Base-by-base conservation (phyloP, 2,888 invertebrate species). In the Muschampia staudingeri region DNA sequence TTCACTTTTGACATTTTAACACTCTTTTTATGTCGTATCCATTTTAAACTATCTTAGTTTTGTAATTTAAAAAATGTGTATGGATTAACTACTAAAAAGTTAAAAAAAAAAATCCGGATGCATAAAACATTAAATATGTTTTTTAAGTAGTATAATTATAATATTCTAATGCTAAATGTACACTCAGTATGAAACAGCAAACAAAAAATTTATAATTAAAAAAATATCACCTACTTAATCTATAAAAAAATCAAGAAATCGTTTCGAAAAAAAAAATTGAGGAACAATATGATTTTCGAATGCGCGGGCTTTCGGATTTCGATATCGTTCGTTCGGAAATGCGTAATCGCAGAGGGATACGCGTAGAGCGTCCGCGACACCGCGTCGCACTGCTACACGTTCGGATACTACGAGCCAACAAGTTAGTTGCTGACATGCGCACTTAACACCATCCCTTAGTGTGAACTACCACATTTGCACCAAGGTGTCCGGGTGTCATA, bases 351-450 rank as follows among this genome's bases (percentile, higher is more conserved):
- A 83, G 76, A 84, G 88, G 87, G 89, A 89, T 87, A 91, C 94
- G 93, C 93, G 92, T 91, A 90, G 87, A 90, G 89, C 91, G 91
- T 88, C 89, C 90, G 94, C 94, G 92, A 87, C 89, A 88, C 90
- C 93, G 93, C 95, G 92, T 91, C 96, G 96, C 96, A 96, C 96
- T 96, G 96, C 94, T 95, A 95, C 91, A 91, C 87, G 90, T 91
- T 84, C 87, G 86, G 84, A 89, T 88, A 90, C 87, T 61, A 19
- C 84, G 89, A 91, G 91, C 85, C 96, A 96, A 96, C 96, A 96
- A 96, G 96, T 96, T 96, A 95, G 89, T 93, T 87, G 88, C 92
- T 91, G 95, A 93, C 96, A 96, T 96, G 96, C 96, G 96, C 96
- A 94, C 92, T 92, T 87, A 83, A 81, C 89, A 86, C 88, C 89